Evolutionary conservation across 2,797 vertebrate genomes (phyloP).

Genomic region (Microhierax caerulescens): DNA sequence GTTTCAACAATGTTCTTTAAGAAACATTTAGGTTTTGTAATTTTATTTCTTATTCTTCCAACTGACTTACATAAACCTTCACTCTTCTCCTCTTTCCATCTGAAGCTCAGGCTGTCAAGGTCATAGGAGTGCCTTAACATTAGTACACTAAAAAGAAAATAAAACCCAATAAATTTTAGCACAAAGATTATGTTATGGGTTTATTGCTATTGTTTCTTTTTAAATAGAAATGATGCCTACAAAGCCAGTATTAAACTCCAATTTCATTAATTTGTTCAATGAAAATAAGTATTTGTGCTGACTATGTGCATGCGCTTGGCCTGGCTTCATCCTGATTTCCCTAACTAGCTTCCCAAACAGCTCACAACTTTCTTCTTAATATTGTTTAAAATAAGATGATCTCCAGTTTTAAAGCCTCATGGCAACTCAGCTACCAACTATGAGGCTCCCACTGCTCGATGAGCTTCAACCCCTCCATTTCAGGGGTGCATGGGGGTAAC

Average conservation of each 20-base stretch:
- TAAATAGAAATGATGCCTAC: background rate
- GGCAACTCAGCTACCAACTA: background rate
- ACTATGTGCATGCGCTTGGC: background rate
- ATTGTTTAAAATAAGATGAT: background rate
- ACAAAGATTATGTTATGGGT: background rate
- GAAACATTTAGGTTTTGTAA: background rate
- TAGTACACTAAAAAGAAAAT: background rate
- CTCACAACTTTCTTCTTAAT: background rate
- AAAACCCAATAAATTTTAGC: background rate
- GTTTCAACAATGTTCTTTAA: background rate
- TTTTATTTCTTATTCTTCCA: background rate
- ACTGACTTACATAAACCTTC: accelerated
- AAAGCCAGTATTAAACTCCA: background rate
- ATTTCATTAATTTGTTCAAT: background rate
- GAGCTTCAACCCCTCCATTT: background rate
- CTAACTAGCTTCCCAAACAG: background rate
- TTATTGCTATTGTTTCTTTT: background rate
- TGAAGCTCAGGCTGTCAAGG: background rate
- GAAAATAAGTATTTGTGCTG: background rate
- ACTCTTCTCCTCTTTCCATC: background rate
- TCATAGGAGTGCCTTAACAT: background rate
- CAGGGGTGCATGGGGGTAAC: background rate
- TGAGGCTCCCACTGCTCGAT: background rate
- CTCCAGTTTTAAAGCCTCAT: background rate
- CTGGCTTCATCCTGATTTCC: background rate